Evolutionary conservation across 2,797 vertebrate species (phyloP).

Genomic region (Darevskia mixta): DNA sequence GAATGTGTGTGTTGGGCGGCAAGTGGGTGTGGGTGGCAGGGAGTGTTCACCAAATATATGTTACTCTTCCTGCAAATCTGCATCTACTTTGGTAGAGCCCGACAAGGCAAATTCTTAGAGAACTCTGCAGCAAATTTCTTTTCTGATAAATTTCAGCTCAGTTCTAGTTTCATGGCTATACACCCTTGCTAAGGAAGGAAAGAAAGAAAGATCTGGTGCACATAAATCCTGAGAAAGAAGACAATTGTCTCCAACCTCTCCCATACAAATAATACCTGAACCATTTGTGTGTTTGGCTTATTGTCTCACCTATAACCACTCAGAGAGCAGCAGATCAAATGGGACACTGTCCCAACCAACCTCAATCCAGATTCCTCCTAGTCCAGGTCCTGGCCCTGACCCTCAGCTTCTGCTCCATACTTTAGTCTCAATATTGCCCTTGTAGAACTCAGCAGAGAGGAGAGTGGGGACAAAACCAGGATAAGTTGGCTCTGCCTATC

Average conservation of each 20-base stretch:
- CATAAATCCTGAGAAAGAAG: slow-evolving; percentile 6
- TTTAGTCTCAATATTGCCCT: no score
- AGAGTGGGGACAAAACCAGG: no score
- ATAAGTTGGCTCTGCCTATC: no score
- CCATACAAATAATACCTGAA: slow-evolving; percentile 55
- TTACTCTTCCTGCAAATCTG: background rate
- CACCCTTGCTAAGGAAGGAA: background rate
- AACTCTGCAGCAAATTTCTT: background rate
- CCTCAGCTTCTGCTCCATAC: no score
- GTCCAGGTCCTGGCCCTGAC: no score
- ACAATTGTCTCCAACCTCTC: slow-evolving; percentile 18
- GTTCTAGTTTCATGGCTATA: background rate
- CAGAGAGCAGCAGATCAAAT: no score
- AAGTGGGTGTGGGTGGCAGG: no score
- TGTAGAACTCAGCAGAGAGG: no score
- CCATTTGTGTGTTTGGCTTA: slow-evolving; percentile 19
- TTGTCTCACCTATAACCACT: no score
- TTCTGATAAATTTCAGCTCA: background rate
- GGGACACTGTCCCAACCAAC: no score
- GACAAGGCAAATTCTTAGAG: background rate
- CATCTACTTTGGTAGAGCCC: no score
- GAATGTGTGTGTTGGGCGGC: background rate
- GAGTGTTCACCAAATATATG: background rate
- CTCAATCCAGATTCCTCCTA: no score
- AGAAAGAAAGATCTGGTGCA: background rate